Conservation (phyloP, 2,113 vertebrate genomes). For the Cyprichromis sp. region DNA sequence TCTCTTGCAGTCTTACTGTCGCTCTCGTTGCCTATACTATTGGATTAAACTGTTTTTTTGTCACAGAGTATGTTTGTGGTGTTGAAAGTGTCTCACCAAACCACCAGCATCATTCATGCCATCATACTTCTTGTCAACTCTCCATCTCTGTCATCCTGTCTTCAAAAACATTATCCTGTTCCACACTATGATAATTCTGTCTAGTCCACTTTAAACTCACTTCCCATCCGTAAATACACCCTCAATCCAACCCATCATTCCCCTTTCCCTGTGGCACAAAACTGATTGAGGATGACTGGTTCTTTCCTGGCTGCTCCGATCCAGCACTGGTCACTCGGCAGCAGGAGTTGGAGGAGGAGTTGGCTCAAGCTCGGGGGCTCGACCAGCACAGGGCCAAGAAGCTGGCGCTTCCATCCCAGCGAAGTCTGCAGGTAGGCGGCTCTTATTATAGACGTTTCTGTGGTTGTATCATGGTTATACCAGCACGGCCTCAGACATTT, state of each 20-base stretch:
- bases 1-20: neutral
- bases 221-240: slow-evolving; percentile 34
- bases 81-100: neutral
- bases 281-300: slow-evolving; percentile 99
- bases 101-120: neutral
- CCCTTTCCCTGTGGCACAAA: slow-evolving; percentile 91
- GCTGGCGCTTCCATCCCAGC: slow-evolving; percentile 53
- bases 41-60: neutral
- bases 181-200: neutral
- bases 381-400: slow-evolving; percentile 67
- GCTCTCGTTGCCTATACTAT: neutral
- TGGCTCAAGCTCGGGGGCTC: slow-evolving; percentile 76
- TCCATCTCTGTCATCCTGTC: neutral
- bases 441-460: neutral
- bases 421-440: slow-evolving; percentile 77
- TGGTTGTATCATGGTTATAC: neutral
- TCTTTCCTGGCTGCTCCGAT: slow-evolving; percentile 98
- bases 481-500: neutral
- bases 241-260: slow-evolving; percentile 23
- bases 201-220: neutral
- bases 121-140: neutral
- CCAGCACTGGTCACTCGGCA: slow-evolving; percentile 89
- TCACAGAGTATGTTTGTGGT: neutral
- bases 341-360: slow-evolving; percentile 94
- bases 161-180: neutral